phyloP scores from a whole-genome alignment of 1,140 invertebrate species.

The Schlechtendalia chinensis region DNA sequence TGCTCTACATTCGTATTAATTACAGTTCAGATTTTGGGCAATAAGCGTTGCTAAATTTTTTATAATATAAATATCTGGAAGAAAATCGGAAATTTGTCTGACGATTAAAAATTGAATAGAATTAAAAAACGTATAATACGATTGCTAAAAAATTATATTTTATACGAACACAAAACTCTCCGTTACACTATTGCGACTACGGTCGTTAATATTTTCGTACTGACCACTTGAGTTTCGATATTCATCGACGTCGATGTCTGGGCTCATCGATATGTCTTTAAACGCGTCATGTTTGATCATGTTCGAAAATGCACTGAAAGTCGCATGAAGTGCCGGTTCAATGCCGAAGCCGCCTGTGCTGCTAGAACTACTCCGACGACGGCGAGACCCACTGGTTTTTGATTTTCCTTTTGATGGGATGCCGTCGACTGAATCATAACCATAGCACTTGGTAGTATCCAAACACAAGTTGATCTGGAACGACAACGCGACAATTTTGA shows the following conservation, averaged over 20 bases:
- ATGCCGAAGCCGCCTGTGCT: slow-evolving; percentile 54
- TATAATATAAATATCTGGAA: too few species aligned
- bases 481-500: not conserved
- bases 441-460: slow-evolving; percentile 31
- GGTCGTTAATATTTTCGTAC: not conserved
- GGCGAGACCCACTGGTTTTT: slow-evolving; percentile 27
- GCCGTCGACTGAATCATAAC: not conserved
- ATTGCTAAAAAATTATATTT: too few species aligned
- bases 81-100: too few species aligned
- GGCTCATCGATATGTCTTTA: slow-evolving; percentile 54
- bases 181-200: too few species aligned
- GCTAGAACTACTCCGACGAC: slow-evolving; percentile 53
- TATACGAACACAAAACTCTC: too few species aligned
- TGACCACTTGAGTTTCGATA: slow-evolving; percentile 50
- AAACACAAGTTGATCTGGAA: slow-evolving; percentile 30
- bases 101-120: too few species aligned
- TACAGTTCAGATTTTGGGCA: too few species aligned
- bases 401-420: slow-evolving; percentile 13
- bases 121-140: too few species aligned
- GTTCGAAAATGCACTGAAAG: slow-evolving; percentile 55
- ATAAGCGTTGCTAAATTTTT: too few species aligned
- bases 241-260: slow-evolving; percentile 50
- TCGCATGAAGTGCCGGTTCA: slow-evolving; percentile 55
- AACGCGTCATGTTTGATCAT: slow-evolving; percentile 55
- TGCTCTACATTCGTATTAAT: too few species aligned